These are phyloP conservation scores for Anolis sagrei DNA, from an alignment of 2,113 vertebrate species.

Conservation along the genomic window DNA sequence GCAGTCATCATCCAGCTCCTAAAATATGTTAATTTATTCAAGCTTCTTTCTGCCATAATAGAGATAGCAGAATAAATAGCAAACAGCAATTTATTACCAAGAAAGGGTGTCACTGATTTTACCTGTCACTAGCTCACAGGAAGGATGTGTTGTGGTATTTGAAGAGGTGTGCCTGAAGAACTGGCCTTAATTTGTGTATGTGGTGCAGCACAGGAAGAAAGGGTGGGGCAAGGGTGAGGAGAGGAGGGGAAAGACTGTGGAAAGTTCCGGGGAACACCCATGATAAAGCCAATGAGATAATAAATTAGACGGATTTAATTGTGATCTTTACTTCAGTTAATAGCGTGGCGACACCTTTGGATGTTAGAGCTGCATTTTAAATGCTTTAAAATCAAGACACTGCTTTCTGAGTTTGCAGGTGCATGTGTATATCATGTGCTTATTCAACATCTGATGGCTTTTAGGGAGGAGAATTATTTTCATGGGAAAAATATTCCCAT, in stretches of 20 bases:
- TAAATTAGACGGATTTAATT: conserved; percentile 21
- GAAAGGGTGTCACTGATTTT: conserved; percentile 8
- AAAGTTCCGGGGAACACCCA: conserved; percentile 61
- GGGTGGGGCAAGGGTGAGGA: conserved; percentile 40
- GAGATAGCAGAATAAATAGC: background rate
- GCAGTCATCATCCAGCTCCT: background rate
- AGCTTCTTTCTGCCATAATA: background rate
- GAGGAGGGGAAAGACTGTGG: conserved; percentile 62
- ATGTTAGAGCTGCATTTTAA: background rate
- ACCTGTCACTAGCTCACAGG: conserved; percentile 32
- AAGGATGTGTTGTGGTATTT: conserved; percentile 47
- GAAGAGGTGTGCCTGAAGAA: conserved; percentile 55
- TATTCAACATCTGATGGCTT: background rate
- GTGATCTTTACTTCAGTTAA: conserved; percentile 11
- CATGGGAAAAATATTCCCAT: background rate
- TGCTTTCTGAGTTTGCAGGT: background rate
- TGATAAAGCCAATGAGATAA: conserved; percentile 44
- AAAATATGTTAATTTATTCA: background rate
- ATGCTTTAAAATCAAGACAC: background rate
- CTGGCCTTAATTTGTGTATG: conserved; percentile 49
- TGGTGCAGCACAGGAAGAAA: conserved; percentile 68
- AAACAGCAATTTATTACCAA: background rate
- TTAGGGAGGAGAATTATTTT: background rate
- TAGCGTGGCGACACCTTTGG: background rate
- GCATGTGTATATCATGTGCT: background rate